These are phyloP conservation scores for Subacronicta megacephala DNA, from an alignment of 2,888 invertebrate genomes.

Conservation along the genomic window DNA sequence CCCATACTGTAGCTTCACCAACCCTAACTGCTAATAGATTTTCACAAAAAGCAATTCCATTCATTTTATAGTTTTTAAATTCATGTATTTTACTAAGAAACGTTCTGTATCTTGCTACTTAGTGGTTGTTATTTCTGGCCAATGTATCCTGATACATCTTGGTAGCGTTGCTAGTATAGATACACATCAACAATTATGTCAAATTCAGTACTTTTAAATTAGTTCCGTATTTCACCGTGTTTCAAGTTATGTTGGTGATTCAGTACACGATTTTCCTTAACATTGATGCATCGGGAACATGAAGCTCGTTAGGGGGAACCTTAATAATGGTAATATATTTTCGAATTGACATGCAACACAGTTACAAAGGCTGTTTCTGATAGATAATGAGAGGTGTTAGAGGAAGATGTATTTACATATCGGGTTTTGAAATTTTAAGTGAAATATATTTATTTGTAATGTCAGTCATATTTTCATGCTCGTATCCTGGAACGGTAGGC, in stretches of 20 bases:
- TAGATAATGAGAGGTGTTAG: slow-evolving; percentile 21
- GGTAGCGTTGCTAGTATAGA: not conserved
- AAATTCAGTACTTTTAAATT: not conserved
- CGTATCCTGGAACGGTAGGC: no score
- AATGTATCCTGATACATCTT: slow-evolving; percentile 8
- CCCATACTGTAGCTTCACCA: slow-evolving; percentile 53
- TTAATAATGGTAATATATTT: slow-evolving; percentile 25
- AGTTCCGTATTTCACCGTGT: not conserved
- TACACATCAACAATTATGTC: slow-evolving; percentile 2
- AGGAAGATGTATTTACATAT: slow-evolving; percentile 3
- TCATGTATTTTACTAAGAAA: slow-evolving; percentile 47
- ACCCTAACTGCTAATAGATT: slow-evolving; percentile 70
- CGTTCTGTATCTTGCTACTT: slow-evolving; percentile 18
- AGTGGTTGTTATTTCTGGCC: not conserved
- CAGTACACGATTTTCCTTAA: slow-evolving; percentile 15
- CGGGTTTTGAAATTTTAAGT: not conserved
- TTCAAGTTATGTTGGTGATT: slow-evolving; percentile 4
- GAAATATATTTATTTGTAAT: not conserved
- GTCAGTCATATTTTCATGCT: no score
- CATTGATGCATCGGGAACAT: slow-evolving; percentile 19
- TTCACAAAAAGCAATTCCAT: slow-evolving; percentile 55
- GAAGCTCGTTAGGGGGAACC: slow-evolving; percentile 35
- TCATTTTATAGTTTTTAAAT: slow-evolving; percentile 59
- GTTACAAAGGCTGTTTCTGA: slow-evolving; percentile 30
- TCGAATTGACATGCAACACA: slow-evolving; percentile 15